Conservation (phyloP, 2,888 invertebrate genomes). For the Pseudolycoriella hygida region DNA sequence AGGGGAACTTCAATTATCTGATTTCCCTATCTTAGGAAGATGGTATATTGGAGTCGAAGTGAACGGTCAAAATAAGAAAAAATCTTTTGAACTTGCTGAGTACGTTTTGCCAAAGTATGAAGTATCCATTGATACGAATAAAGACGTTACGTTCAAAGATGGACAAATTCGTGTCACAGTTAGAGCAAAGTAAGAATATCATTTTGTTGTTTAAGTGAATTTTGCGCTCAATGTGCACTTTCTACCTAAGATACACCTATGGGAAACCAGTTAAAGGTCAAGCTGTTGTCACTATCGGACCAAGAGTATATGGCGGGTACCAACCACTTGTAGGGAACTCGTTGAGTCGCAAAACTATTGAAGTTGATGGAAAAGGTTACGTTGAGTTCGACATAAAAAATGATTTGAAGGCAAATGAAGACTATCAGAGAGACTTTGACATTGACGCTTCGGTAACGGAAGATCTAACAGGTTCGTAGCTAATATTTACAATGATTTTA, state of each 20-base stretch:
- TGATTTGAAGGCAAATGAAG: slow-evolving; percentile 63
- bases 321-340: slow-evolving; percentile 61
- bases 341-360: slow-evolving; percentile 51
- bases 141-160: slow-evolving; percentile 66
- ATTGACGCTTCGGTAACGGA: slow-evolving; percentile 84
- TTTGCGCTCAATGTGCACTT: neutral
- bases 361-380: slow-evolving; percentile 43
- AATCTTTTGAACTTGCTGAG: slow-evolving; percentile 55
- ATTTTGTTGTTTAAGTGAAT: too few relatives aligned
- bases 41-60: slow-evolving; percentile 51
- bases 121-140: slow-evolving; percentile 64
- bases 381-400: slow-evolving; percentile 61
- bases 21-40: slow-evolving; percentile 67
- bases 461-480: slow-evolving; percentile 46
- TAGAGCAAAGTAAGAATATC: slow-evolving; percentile 38
- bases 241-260: slow-evolving; percentile 49
- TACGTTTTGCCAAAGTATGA: slow-evolving; percentile 90
- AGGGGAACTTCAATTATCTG: slow-evolving; percentile 57
- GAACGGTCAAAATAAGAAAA: slow-evolving; percentile 8
- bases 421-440: slow-evolving; percentile 62
- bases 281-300: slow-evolving; percentile 66
- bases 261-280: slow-evolving; percentile 77
- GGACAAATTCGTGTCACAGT: slow-evolving; percentile 61
- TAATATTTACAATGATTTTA: neutral
- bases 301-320: slow-evolving; percentile 59